Evolutionary conservation across 2,888 invertebrate genomes (phyloP), one percentile per base, ranked within the genome.

Genomic region (Leptothorax acervorum): DNA sequence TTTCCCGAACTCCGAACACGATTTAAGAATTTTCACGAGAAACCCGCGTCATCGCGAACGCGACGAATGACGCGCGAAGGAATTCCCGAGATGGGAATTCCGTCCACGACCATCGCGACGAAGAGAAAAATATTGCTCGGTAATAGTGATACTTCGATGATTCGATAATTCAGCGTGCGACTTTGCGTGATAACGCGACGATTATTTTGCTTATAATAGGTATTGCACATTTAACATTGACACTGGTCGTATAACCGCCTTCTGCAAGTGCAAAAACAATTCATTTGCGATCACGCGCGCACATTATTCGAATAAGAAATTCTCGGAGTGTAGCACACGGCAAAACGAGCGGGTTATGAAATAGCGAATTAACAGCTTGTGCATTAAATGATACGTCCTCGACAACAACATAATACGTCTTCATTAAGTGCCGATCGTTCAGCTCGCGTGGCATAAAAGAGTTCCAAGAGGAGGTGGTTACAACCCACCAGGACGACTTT

Each of bases 351-450:
- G 57, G 23, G 35, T 79, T 71, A 60, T 57, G 48, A 79, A 79
- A 79, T 79, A 60, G 60, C 48, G 12, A 79, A 79, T 79, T 79
- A 79, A 63, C 76, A 75, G 71, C 84, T 57, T 82, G 78, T 86
- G 83, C 82, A 87, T 90, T 88, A 91, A 90, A 88, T 85, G 85
- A 91, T 91, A 90, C 88, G 91, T 91, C 90, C 91, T 90, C 91
- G 90, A 91, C 88, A 89, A 88, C 84, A 88, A 86, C 89, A 74
- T 86, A 86, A 91, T 91, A 90, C 90, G 90, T 91, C 90, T 90
- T 90, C 91, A 91, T 90, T 89, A 89, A 88, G 84, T 86, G 85
- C 89, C 87, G 88, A 87, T 86, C 88, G 88, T 89, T 84, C 85
- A 84, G 88, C 83, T 89, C 90, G 91, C 88, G 90, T 88, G 91